Evolutionary conservation across 2,888 invertebrate species (phyloP), one percentile per base, ranked within the genome.

Genomic region (Sericinus montela): DNA sequence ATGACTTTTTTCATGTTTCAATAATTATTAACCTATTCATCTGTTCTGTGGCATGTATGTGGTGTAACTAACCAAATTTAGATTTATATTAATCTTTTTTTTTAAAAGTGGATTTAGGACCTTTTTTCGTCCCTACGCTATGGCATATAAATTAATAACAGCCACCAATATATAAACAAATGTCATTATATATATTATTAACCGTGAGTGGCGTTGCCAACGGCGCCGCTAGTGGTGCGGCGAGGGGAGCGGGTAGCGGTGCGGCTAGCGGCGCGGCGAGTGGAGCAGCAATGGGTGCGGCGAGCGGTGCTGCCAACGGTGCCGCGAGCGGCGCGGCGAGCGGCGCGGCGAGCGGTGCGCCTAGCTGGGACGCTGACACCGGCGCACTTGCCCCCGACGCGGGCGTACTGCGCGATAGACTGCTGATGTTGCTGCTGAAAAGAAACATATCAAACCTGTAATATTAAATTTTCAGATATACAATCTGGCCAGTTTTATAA

Each of bases 401-500:
- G 13, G 92, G 90, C 57, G 92, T 92, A 65, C 92, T 78, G 68
- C 95, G 91, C 64, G 95, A 95, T 73, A 95, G 84, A 79, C 94
- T 95, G 90, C 94, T 95, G 73, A 95, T 94, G 86, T 93, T 95
- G 90, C 95, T 95, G 91, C 92, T 92, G 87, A 65, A 60, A 65
- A 40, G 38, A 57, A 43, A n/a, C 44, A 38, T 9, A 11, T 1
- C 11, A 23, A n/a, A 35, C 8, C 28, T 41, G 28, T 29, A 3
- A 41, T 36, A 34, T n/a, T n/a, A n/a, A n/a, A n/a, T n/a, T n/a
- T n/a, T n/a, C n/a, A n/a, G n/a, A n/a, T n/a, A n/a, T n/a, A n/a
- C n/a, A n/a, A n/a, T n/a, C n/a, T n/a, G n/a, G n/a, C n/a, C n/a
- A n/a, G n/a, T n/a, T n/a, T n/a, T n/a, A n/a, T n/a, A n/a, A n/a